These are phyloP conservation scores for Colistium nudipinnis DNA, from an alignment of 2,113 vertebrate genomes.

Conservation along the genomic window DNA sequence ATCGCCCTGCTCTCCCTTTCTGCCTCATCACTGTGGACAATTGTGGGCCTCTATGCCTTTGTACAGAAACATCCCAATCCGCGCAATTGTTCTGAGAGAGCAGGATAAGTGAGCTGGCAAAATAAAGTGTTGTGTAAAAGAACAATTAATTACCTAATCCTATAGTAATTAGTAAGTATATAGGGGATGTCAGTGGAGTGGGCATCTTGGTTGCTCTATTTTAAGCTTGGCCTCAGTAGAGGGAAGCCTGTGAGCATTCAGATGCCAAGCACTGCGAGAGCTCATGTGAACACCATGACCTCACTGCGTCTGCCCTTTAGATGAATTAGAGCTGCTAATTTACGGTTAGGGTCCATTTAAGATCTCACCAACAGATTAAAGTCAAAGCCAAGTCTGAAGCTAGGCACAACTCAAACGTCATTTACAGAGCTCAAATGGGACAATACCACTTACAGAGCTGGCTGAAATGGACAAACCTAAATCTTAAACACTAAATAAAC, in stretches of 20 bases:
- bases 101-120: not conserved
- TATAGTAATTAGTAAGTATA: not conserved
- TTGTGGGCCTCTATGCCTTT: conserved; percentile 1
- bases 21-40: conserved; percentile 43
- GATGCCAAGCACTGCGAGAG: conserved; percentile 48
- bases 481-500: too few species aligned
- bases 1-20: conserved; percentile 56
- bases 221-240: conserved; percentile 11
- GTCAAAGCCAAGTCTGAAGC: conserved; percentile 16
- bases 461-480: too few species aligned
- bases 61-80: conserved; percentile 2
- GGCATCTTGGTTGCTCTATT: conserved; percentile 29
- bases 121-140: not conserved
- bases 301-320: conserved; percentile 56
- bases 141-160: not conserved
- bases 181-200: not conserved
- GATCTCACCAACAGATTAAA: conserved; percentile 26
- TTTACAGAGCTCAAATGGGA: conserved; percentile 10
- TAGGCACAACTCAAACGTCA: conserved; percentile 3
- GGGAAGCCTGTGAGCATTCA: conserved; percentile 26
- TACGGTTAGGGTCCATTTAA: conserved; percentile 35
- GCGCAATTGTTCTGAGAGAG: not conserved
- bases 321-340: conserved; percentile 60
- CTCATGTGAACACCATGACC: conserved; percentile 73
- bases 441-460: not conserved